Conservation (phyloP, 2,797 vertebrate species). For the Tarsius wallacei region DNA sequence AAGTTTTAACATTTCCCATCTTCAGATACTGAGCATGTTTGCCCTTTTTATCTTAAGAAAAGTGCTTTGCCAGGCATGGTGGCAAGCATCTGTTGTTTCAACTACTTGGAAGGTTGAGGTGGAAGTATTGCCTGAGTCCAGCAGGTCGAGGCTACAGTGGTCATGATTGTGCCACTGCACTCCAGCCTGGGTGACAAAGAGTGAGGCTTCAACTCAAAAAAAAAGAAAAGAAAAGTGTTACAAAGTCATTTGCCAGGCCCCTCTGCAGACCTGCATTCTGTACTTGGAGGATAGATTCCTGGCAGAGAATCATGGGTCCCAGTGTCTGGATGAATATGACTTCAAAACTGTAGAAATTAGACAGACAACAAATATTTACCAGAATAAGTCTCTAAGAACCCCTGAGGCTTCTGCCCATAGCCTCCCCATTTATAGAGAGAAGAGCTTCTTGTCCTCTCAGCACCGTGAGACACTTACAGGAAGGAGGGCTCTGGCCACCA, state of each 20-base stretch:
- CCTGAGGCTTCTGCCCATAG: fast-evolving
- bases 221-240: too few relatives aligned
- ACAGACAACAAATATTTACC: not conserved
- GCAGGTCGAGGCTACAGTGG: too few relatives aligned
- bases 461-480: not conserved
- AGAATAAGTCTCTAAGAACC: not conserved
- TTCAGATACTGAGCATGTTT: not conserved
- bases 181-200: too few relatives aligned
- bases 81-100: too few relatives aligned
- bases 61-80: not conserved
- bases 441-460: fast-evolving
- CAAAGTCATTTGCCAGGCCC: not conserved
- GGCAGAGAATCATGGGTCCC: not conserved
- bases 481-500: not conserved
- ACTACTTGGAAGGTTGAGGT: too few relatives aligned
- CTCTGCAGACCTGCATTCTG: not conserved
- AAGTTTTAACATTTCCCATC: not conserved
- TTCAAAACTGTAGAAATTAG: not conserved
- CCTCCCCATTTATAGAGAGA: not conserved
- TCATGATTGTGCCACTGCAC: too few relatives aligned
- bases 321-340: not conserved
- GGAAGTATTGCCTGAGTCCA: too few relatives aligned
- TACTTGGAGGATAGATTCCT: not conserved
- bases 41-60: not conserved
- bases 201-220: too few relatives aligned